phyloP scores from a whole-genome alignment of 2,888 invertebrate genomes.

The Torymus tubicola region DNA sequence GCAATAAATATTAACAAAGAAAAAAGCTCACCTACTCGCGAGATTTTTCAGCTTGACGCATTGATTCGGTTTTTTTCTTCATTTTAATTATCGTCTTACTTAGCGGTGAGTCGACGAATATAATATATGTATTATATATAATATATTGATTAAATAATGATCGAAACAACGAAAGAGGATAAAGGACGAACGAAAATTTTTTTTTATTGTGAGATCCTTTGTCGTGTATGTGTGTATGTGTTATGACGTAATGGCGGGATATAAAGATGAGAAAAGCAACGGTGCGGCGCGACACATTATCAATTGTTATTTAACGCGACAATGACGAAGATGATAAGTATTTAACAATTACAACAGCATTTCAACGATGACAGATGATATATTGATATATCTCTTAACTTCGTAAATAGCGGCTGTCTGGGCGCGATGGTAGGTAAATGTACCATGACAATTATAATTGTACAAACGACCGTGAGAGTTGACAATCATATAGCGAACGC shows the following conservation, averaged over 20 bases:
- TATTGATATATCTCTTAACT: constrained; percentile 14
- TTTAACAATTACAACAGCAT: constrained; percentile 61
- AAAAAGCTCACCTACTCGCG: constrained; percentile 37
- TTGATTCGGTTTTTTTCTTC: constrained; percentile 34
- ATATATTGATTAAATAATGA: constrained; percentile 29
- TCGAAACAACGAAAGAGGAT: constrained; percentile 11
- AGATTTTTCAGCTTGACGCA: constrained; percentile 35
- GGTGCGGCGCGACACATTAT: constrained; percentile 45
- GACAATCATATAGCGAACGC: constrained; percentile 27
- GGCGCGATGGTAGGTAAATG: constrained; percentile 36
- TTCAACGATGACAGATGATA: constrained; percentile 56
- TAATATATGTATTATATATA: constrained; percentile 10
- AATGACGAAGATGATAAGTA: constrained; percentile 61
- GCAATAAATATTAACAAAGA: constrained; percentile 42
- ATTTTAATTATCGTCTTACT: constrained; percentile 24
- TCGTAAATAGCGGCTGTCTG: constrained; percentile 30
- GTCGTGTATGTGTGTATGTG: too few species aligned
- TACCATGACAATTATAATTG: constrained; percentile 47
- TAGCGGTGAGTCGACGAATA: constrained; percentile 29
- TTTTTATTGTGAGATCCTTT: constrained; percentile 24
- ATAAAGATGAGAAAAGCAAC: constrained; percentile 55
- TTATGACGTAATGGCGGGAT: constrained; percentile 30
- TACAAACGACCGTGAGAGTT: constrained; percentile 42
- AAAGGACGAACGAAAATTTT: neutral
- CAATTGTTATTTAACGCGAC: constrained; percentile 59